Percentiles rank a stretch among this genome's conserved stretches.
Conservation (phyloP, 2,113 vertebrate species). For the Oenanthe melanoleuca region DNA sequence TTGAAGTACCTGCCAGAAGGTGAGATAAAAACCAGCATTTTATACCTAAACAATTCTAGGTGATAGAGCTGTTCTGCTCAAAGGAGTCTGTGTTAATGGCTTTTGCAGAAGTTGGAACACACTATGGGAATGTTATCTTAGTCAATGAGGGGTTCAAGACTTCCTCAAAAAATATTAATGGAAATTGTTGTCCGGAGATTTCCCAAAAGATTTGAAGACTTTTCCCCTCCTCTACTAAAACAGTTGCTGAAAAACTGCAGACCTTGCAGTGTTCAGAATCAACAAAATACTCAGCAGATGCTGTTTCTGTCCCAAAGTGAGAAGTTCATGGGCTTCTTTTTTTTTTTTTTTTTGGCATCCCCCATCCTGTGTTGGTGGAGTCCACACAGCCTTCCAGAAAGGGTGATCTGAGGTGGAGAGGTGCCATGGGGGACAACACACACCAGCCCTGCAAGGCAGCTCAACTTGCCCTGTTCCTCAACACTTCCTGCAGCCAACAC, state of each 20-base stretch:
- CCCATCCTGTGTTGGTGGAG: not conserved
- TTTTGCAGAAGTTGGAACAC: constrained; percentile 70
- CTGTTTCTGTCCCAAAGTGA: not conserved
- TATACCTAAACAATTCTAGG: not conserved
- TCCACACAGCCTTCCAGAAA: constrained; percentile 38
- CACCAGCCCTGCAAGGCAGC: not conserved
- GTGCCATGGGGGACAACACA: not conserved
- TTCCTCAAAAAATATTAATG: constrained; percentile 67
- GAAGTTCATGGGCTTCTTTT: not conserved
- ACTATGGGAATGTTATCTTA: constrained; percentile 63
- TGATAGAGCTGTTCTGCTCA: not conserved
- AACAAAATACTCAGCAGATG: constrained; percentile 48
- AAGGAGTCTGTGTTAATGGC: constrained; percentile 11
- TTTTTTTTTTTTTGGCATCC: not conserved
- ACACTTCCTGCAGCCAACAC: not conserved
- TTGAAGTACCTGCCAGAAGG: not conserved
- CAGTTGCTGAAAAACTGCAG: constrained; percentile 55
- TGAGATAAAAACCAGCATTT: not conserved
- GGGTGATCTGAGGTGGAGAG: not conserved
- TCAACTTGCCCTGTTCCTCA: not conserved
- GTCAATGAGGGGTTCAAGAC: constrained; percentile 47
- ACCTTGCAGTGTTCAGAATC: constrained; percentile 23
- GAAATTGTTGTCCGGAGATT: constrained; percentile 62
- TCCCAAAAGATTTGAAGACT: constrained; percentile 63
- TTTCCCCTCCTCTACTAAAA: constrained; percentile 47